These are phyloP conservation scores for Apis cerana DNA, from an alignment of 1,140 invertebrate species.

Conservation along the genomic window DNA sequence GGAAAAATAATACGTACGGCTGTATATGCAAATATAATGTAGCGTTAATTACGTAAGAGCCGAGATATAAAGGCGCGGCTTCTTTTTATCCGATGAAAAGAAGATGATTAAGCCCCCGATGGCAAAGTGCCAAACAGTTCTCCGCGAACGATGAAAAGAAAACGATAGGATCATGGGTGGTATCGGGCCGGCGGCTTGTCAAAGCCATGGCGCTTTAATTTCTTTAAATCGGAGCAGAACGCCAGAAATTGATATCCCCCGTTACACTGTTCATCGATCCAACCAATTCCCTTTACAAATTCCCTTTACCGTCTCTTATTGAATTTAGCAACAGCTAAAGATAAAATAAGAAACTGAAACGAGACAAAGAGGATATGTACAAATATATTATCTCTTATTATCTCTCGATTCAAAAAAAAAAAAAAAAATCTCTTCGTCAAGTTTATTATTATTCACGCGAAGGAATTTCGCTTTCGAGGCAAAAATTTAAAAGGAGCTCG, in stretches of 20 bases:
- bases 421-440: too few relatives aligned
- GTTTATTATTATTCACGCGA: too few relatives aligned
- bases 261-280: neutral
- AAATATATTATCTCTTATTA: too few relatives aligned
- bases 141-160: conserved; percentile 32
- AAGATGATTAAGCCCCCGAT: conserved; percentile 44
- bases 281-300: neutral
- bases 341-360: neutral
- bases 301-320: too few relatives aligned
- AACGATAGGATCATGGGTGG: conserved; percentile 27
- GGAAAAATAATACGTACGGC: neutral
- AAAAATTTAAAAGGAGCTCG: too few relatives aligned
- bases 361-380: too few relatives aligned
- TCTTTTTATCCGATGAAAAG: conserved; percentile 51
- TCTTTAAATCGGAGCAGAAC: conserved; percentile 32
- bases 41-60: conserved; percentile 48
- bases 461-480: too few relatives aligned
- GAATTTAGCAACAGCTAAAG: neutral
- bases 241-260: conserved; percentile 1
- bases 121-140: conserved; percentile 44
- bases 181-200: conserved; percentile 40
- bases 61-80: neutral
- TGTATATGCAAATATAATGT: neutral
- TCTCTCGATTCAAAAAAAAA: too few relatives aligned
- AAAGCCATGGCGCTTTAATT: conserved; percentile 32